Conservation (phyloP, 2,888 invertebrate genomes). For the Melieria crassipennis region DNA sequence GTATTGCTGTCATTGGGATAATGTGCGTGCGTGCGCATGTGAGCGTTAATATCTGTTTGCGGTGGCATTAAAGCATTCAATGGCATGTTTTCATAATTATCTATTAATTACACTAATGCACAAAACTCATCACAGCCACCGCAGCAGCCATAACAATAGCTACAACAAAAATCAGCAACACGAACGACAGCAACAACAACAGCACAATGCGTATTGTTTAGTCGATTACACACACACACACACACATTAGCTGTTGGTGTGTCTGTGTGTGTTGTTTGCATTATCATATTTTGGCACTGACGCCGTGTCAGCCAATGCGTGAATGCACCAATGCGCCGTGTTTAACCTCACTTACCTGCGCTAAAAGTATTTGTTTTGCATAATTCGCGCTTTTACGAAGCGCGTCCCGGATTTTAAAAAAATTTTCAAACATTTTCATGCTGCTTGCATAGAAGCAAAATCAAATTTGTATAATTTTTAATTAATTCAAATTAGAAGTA, state of each 20-base stretch:
- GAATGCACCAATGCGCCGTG: too few species aligned
- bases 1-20: neutral
- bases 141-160: neutral
- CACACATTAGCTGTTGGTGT: neutral
- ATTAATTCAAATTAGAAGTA: too few species aligned
- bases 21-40: neutral
- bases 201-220: slow-evolving; percentile 24
- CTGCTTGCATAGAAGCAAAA: too few species aligned
- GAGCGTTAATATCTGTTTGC: neutral
- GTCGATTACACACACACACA: neutral
- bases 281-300: too few species aligned
- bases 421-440: too few species aligned
- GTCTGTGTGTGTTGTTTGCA: too few species aligned
- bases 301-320: too few species aligned
- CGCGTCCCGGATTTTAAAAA: too few species aligned
- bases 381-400: too few species aligned
- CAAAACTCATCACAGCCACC: slow-evolving; percentile 6
- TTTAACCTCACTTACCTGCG: too few species aligned
- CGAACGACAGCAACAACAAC: slow-evolving; percentile 10
- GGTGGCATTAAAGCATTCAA: slow-evolving; percentile 18
- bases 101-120: slow-evolving; percentile 29
- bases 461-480: too few species aligned
- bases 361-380: too few species aligned
- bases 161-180: slow-evolving; percentile 18
- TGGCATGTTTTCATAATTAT: slow-evolving; percentile 32